Base-by-base conservation (phyloP, 2,888 invertebrate species). In the Caenorhabditis afra region DNA sequence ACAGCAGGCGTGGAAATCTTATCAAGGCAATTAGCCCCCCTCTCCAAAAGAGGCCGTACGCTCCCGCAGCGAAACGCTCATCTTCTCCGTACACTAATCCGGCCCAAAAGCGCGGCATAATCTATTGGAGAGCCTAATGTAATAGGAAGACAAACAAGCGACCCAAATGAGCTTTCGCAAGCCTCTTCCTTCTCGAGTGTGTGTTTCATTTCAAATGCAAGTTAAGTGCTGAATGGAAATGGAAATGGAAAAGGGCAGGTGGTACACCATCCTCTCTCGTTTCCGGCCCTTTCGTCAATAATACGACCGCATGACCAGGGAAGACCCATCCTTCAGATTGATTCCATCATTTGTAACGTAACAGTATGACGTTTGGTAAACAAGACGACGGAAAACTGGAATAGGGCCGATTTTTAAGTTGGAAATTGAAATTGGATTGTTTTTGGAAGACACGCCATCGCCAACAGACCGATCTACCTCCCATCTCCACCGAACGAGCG, bases 71-170 rank as follows among this genome's bases (percentile, higher is more conserved):
- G 57, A 41, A 22, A 23, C 22, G 11, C 37, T 35, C 22, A 44
- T 66, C 44, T 39, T 44, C 44, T 61, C 62, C 39, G 71, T 71
- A 57, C 62, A 57, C 62, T 71, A 71, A 71, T 62, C 57, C 71
- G 62, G 37, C 57, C n/a, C 41, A 7, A 16, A 52, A 53, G 50
- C 62, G 49, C 71, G 71, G 53, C 53, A 70, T 71, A 55, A 71
- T 71, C 57, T 71, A 57, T 49, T 62, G 55, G 57, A 62, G 71
- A 71, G 71, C 57, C 62, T 71, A 64, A 57, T 71, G 71, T 71
- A 71, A 71, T 62, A 62, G 57, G 62, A 62, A 64, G 57, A 71
- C 71, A 71, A 71, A 71, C 62, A 71, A 39, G 12, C 44, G 70
- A 70, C 61, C 20, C 35, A 55, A 64, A 62, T 71, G 53, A 71